Evolutionary conservation across 1,140 invertebrate genomes (phyloP), one percentile per base, ranked within the genome.

Genomic region (Lepidurus couesii): DNA sequence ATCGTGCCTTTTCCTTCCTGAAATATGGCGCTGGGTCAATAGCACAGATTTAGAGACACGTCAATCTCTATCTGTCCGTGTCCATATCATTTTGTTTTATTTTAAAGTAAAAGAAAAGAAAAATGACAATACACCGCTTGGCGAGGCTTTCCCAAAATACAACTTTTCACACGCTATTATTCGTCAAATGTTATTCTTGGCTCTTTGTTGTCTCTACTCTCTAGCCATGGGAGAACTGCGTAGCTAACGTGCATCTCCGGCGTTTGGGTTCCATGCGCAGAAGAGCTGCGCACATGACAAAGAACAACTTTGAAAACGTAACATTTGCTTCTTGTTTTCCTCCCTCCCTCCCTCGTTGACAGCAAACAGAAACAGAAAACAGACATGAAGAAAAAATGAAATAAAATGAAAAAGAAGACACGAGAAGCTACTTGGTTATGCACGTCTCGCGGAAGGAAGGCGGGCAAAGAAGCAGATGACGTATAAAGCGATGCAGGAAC

Each of bases 361-460:
- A 4, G 34, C 2, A 4, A 34, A 34, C 34, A 34, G 3, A 34
- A 34, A 4, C 34, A 2, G 2, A 26, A 26, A 26, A 26, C 26
- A 24, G 44, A 45, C 1, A 53, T n/a, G 9, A 34, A 11, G 9
- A 53, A 6, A 5, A 42, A 47, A 78, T 42, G 0, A 74, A 75
- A 77, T 6, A 44, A 77, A 78, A 78, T 77, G 73, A 75, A 7
- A 10, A 16, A 42, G 78, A 16, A n/a, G 74, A 76, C 16, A 65
- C 34, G 53, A 21, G 53, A 65, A 65, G 53, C n/a, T 65, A 65
- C 53, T 65, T 65, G 53, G 53, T 65, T 65, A 65, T 65, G 53
- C 53, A 65, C 13, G 53, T 21, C 21, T 65, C 53, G 21, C 53
- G 53, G 53, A 65, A 65, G 53, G 53, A 65, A 65, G 53, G 53